Evolutionary conservation across 2,888 invertebrate species (phyloP).

Genomic region (Tiliacea aurago): DNA sequence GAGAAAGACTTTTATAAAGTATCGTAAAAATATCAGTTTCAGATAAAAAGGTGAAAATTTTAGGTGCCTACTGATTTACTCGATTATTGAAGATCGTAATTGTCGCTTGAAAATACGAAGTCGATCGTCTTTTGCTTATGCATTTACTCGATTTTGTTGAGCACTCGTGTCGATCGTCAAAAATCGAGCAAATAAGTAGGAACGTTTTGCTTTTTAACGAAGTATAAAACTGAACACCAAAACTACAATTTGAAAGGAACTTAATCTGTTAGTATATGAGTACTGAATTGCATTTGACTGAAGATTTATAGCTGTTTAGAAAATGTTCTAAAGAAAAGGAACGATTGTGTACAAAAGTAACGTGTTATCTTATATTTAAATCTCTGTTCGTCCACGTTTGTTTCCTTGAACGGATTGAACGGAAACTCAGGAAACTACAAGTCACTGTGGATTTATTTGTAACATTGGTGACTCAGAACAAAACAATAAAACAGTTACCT

Average conservation of each 20-base stretch:
- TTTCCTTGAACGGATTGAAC: constrained; percentile 10
- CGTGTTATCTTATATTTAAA: constrained; percentile 32
- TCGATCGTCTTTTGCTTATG: background rate
- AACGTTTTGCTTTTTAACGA: background rate
- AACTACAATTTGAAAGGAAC: background rate
- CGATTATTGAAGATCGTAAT: background rate
- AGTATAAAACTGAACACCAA: background rate
- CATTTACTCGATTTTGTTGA: background rate
- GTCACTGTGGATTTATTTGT: constrained; percentile 34
- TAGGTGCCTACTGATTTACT: background rate
- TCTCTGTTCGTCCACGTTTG: constrained; percentile 4
- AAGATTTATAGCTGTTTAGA: constrained; percentile 35
- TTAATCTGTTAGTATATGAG: too few relatives aligned
- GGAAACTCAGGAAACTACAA: constrained; percentile 24
- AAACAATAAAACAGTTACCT: background rate
- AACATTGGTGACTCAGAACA: background rate
- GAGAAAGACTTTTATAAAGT: too few relatives aligned
- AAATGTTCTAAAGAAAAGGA: constrained; percentile 7
- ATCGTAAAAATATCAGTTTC: constrained; percentile 1
- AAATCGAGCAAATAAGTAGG: background rate
- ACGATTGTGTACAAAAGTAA: constrained; percentile 26
- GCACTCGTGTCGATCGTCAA: background rate
- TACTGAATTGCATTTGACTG: background rate
- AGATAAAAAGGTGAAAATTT: background rate
- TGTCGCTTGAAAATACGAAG: background rate